Evolutionary conservation across 2,113 vertebrate genomes (phyloP), one percentile per base, ranked within the genome.

Genomic region (Kryptolebias marmoratus): DNA sequence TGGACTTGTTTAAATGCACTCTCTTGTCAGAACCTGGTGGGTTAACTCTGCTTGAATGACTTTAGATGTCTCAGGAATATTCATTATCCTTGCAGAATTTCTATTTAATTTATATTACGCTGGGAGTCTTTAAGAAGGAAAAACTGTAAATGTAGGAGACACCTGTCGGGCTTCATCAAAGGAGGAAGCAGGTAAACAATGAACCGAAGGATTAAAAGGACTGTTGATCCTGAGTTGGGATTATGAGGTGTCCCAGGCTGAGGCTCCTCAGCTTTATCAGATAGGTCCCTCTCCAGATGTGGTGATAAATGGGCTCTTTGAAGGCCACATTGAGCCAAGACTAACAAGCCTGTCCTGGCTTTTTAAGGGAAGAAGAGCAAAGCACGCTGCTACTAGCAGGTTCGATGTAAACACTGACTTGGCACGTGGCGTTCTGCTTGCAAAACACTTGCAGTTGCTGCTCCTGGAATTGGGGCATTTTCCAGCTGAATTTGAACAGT

Each of bases 301-400:
- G 75, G 85, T 39, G 87, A 92, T 93, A 90, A 84, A 84, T 87
- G 72, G 73, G 44, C 78, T 86, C 92, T 95, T 95, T 94, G 93
- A 94, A 93, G 92, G 85, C 83, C 75, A 64, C 70, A 70, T 55
- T 57, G 80, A 82, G 88, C 87, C 68, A 73, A 45, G 71, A 75
- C 88, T 84, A 86, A 87, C 89, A 88, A 64, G 50, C 75, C 64
- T 55, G 59, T 77, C 71, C 55, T 86, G 86, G 79, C 85, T 91
- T 86, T 90, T 90, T 88, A 82, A 76, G 87, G 82, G 31, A 87
- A 86, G 54, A 36, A 77, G 86, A 60, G 15, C 65, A 30, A 75
- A 64, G 52, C 80, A 73, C 69, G 53, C 74, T 66, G 68, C 76
- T 82, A 69, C 76, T 79, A 77, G 80, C 86, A 71, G 77, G 77